Conservation (phyloP, 2,888 invertebrate genomes). For the Nephrotoma flavescens region DNA sequence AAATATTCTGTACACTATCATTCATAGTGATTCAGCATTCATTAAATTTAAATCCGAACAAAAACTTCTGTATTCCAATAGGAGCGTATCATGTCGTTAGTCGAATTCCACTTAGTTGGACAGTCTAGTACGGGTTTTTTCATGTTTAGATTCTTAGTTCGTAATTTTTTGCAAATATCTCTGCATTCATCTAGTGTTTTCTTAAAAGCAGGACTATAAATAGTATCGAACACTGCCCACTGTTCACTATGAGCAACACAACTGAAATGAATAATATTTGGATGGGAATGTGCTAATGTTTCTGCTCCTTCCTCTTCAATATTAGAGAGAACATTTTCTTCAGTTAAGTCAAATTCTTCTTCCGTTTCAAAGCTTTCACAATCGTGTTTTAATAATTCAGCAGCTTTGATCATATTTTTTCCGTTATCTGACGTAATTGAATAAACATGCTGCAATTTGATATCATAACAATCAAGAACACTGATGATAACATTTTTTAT, state of each 20-base stretch:
- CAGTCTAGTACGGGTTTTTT: background rate
- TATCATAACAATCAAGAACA: too few species aligned
- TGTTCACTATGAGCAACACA: background rate
- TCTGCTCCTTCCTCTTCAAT: too few species aligned
- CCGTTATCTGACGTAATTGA: too few species aligned
- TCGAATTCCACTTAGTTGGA: background rate
- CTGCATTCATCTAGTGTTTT: background rate
- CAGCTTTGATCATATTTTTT: too few species aligned
- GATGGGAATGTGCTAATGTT: background rate
- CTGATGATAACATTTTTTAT: too few species aligned
- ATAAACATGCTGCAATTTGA: too few species aligned
- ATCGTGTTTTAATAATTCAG: too few species aligned
- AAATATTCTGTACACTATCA: background rate
- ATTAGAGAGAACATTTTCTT: too few species aligned
- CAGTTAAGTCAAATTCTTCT: too few species aligned
- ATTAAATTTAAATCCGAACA: background rate
- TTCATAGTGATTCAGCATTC: background rate
- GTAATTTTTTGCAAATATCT: background rate
- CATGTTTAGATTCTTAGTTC: background rate
- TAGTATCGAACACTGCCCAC: background rate
- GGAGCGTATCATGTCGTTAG: background rate
- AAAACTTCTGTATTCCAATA: background rate
- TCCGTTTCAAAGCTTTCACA: too few species aligned
- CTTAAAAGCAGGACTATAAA: background rate
- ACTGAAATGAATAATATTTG: background rate